Evolutionary conservation across 1,140 invertebrate species (phyloP).

Genomic region (Calephelis nemesis): DNA sequence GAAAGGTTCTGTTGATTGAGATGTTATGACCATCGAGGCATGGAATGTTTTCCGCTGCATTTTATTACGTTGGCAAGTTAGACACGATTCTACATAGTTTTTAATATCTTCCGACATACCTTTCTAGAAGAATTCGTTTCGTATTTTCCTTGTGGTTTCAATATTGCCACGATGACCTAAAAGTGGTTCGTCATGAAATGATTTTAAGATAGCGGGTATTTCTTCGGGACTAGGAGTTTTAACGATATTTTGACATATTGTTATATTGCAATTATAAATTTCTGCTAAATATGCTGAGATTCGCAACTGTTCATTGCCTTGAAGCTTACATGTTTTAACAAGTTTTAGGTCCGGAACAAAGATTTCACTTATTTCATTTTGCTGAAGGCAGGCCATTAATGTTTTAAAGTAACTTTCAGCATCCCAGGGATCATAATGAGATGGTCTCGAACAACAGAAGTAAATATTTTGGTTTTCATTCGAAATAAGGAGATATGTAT

Average conservation of each 20-base stretch:
- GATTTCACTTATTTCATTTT: conserved; percentile 25
- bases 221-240: conserved; percentile 36
- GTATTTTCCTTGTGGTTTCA: conserved; percentile 52
- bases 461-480: conserved; percentile 36
- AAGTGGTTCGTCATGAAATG: conserved; percentile 47
- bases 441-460: conserved; percentile 31
- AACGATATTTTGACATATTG: conserved; percentile 35
- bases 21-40: conserved; percentile 57
- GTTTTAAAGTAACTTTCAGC: conserved; percentile 38
- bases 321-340: conserved; percentile 34
- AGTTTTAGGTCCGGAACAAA: conserved; percentile 35
- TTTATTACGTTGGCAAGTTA: conserved; percentile 56
- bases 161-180: conserved; percentile 50
- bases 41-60: conserved; percentile 42
- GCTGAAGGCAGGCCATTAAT: conserved; percentile 18
- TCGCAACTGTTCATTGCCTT: conserved; percentile 35
- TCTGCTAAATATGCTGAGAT: conserved; percentile 37
- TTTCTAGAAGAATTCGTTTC: conserved; percentile 54
- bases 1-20: conserved; percentile 46
- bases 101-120: conserved; percentile 54
- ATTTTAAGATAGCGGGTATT: conserved; percentile 49
- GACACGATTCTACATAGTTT: conserved; percentile 46
- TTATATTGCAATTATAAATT: conserved; percentile 31
- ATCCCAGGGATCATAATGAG: conserved; percentile 40
- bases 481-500: conserved; percentile 31